phyloP scores from a whole-genome alignment of 2,888 invertebrate genomes.

The Eupeodes latifasciatus region DNA sequence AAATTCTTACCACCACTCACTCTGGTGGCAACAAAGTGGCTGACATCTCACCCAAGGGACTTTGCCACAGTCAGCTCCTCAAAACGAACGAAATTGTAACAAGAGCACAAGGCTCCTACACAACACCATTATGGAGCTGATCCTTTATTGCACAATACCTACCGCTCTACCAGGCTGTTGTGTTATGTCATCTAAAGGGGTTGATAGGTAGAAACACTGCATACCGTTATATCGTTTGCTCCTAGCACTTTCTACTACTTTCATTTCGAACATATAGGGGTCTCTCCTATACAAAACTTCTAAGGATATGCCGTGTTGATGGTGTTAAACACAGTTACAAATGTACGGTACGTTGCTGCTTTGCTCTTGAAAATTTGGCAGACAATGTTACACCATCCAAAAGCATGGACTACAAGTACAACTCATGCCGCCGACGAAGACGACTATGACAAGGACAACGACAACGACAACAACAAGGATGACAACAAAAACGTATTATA shows the following conservation, averaged over 20 bases:
- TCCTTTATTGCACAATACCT: constrained; percentile 29
- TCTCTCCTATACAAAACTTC: constrained; percentile 36
- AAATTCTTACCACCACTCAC: constrained; percentile 18
- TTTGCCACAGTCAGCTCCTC: constrained; percentile 29
- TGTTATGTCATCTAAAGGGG: constrained; percentile 39
- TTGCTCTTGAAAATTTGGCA: constrained; percentile 58
- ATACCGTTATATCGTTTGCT: constrained; percentile 19
- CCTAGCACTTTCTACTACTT: constrained; percentile 4
- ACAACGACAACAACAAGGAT: neutral
- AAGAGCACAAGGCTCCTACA: constrained; percentile 45
- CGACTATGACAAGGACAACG: neutral
- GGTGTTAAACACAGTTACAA: constrained; percentile 72
- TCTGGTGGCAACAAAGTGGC: constrained; percentile 69
- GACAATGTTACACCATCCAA: constrained; percentile 53
- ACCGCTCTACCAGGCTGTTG: neutral
- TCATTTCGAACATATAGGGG: neutral
- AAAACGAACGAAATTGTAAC: constrained; percentile 35
- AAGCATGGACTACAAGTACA: constrained; percentile 28
- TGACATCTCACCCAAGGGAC: constrained; percentile 74
- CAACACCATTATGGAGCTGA: neutral
- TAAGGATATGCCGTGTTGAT: constrained; percentile 57
- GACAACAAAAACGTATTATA: too few relatives aligned
- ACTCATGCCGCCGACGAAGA: neutral
- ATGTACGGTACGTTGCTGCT: constrained; percentile 58
- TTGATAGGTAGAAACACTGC: neutral